Conservation (phyloP, 1,140 invertebrate genomes). For the Procambarus virginalis region DNA sequence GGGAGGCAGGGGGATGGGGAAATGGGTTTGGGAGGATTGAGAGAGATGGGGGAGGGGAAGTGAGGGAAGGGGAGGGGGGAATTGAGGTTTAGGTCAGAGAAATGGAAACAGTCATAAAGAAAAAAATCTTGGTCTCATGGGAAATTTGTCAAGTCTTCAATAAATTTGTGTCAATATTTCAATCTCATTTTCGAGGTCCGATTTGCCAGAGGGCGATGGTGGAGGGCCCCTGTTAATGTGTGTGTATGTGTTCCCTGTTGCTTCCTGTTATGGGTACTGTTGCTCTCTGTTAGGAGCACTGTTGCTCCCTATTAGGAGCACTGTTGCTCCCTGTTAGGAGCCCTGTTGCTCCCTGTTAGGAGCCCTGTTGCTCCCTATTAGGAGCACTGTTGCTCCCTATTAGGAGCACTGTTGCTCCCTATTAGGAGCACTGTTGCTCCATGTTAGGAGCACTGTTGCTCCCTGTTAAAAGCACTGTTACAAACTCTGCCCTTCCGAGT, state of each 20-base stretch:
- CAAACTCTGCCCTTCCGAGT: too few relatives aligned
- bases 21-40: constrained; percentile 6
- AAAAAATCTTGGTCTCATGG: constrained; percentile 1
- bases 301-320: too few relatives aligned
- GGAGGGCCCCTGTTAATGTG: not conserved
- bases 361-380: too few relatives aligned
- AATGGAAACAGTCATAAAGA: not conserved
- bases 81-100: not conserved
- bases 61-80: not conserved
- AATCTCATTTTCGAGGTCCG: not conserved
- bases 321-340: too few relatives aligned
- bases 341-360: too few relatives aligned
- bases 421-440: too few relatives aligned
- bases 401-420: too few relatives aligned
- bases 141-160: constrained; percentile 13
- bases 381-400: too few relatives aligned
- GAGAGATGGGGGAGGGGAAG: not conserved
- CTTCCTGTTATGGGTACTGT: too few relatives aligned
- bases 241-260: not conserved
- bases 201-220: constrained; percentile 17
- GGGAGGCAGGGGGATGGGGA: not conserved
- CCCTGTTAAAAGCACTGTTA: too few relatives aligned
- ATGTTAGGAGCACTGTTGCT: too few relatives aligned
- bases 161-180: constrained; percentile 32
- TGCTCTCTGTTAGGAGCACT: too few relatives aligned